Base-by-base conservation (phyloP, 2,113 vertebrate species). In the Rafetus swinhoei region DNA sequence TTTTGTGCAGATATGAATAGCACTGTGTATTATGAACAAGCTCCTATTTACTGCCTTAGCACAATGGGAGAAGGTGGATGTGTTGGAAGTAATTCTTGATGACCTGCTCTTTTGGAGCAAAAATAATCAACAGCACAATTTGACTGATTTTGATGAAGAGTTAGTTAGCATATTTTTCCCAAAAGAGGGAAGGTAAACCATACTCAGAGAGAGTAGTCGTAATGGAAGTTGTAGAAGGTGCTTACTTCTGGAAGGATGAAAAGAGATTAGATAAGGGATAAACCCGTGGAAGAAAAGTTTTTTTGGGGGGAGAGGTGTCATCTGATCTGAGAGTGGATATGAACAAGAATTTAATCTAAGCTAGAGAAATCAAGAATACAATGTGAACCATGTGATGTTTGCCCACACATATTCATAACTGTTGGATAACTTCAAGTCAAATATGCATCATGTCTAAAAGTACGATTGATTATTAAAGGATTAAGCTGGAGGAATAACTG, bases 31-130 rank as follows among this genome's bases (percentile, higher is more conserved):
- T 24, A 60, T 60, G 59, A 27, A 60, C 59, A 25, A 27, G 25
- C 25, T 27, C 25, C 11, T 12, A 60, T 60, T 60, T 60, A 60
- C 59, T 60, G 24, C 59, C 24, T 60, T 24, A 25, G 24, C 24
- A 60, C 10, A 27, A 60, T 12, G 11, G 25, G 25, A 60, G 1
- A 3, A 13, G 53, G 45, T 0, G 0, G 2, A 22, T 65, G 18
- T 29, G 6, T 7, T 83, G 72, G 32, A 2, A 4, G 12, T 55
- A 13, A 69, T 10, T 45, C 11, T 74, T 54, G 13, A 84, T 4
- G 55, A 13, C 2, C 24, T 45, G n/a, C 39, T 21, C 1, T 32
- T 93, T 80, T 65, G 22, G 1, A 5, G 9, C 57, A 19, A 19
- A 3, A 4, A 0, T 54, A 14, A 25, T 4, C 18, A 69, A 39